Conservation (phyloP, 2,888 invertebrate species). For the Epirrita christyi region DNA sequence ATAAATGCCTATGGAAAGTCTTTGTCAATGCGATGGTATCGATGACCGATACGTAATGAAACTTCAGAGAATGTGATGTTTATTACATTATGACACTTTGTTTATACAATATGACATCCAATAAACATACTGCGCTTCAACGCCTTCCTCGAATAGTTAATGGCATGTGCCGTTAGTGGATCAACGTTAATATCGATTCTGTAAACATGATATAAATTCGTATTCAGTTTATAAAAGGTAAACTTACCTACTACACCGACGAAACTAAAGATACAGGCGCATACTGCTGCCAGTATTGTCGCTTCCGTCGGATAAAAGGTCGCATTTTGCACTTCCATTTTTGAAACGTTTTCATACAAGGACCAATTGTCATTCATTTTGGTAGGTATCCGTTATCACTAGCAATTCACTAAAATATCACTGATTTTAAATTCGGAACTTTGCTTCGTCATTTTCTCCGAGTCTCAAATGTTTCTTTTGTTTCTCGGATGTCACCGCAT, state of each 20-base stretch:
- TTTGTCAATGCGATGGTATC: neutral
- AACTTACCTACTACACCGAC: conserved; percentile 91
- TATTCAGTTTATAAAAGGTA: conserved; percentile 32
- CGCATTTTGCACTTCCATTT: conserved; percentile 63
- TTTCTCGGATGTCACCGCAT: conserved; percentile 31
- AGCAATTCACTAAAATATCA: conserved; percentile 55
- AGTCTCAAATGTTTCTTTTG: conserved; percentile 19
- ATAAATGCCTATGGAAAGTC: no score
- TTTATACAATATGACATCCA: conserved; percentile 48
- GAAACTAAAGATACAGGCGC: conserved; percentile 91
- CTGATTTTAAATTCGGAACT: conserved; percentile 35
- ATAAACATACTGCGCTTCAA: conserved; percentile 57
- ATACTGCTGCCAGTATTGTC: conserved; percentile 90
- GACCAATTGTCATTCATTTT: conserved; percentile 37
- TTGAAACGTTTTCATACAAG: conserved; percentile 46
- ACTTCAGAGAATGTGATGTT: conserved; percentile 49
- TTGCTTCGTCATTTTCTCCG: conserved; percentile 32
- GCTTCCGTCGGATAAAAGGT: conserved; percentile 88
- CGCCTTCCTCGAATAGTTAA: conserved; percentile 55
- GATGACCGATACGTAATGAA: conserved; percentile 32
- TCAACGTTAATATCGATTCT: conserved; percentile 46
- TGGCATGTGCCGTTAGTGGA: conserved; percentile 41
- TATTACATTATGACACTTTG: conserved; percentile 56
- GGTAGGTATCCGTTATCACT: conserved; percentile 41
- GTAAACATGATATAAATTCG: conserved; percentile 50